Evolutionary conservation across 2,113 vertebrate genomes (phyloP), one percentile per base, ranked within the genome.

Genomic region (Dasyornis broadbenti): DNA sequence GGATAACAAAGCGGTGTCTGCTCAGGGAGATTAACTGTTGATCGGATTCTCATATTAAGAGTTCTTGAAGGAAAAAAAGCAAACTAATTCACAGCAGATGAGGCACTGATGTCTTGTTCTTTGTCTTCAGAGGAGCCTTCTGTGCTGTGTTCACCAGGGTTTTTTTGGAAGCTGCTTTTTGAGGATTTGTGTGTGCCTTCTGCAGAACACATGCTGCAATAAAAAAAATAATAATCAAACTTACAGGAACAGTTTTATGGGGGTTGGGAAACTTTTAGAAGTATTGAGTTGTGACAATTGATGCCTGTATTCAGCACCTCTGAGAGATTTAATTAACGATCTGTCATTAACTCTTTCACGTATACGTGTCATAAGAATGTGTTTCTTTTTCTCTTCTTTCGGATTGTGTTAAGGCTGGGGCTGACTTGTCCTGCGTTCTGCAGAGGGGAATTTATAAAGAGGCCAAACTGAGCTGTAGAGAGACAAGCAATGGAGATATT

Each of bases 41-140:
- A 79, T 92, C 53, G 0, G 86, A 86, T 91, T 82, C 92, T 92
- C 42, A 15, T 17, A 17, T 33, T 60, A 65, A 81, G 83, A 84
- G 69, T 89, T 88, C 85, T 94, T 82, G 44, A 86, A 95, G 82
- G 76, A 30, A 81, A 35, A 52, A 82, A 90, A 82, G 52, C 59
- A 94, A 90, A 90, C 75, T 94, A 95, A 96, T 97, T 96, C 87
- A 60, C 40, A 79, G 79, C 86, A 94, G 87, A 95, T 90, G 86
- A 96, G 88, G 86, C 76, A 89, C 87, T 85, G 89, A 93, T 93
- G 89, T 92, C 88, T 95, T 92, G 89, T 92, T 95, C 91, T 87
- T 89, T 86, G 87, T 94, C 91, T 96, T 94, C 70, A 77, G 92
- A 90, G 86, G 49, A 86, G 77, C 94, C 65, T 90, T 95, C 87